Base-by-base conservation (phyloP, 1,140 invertebrate species). In the Drosophila elegans region DNA sequence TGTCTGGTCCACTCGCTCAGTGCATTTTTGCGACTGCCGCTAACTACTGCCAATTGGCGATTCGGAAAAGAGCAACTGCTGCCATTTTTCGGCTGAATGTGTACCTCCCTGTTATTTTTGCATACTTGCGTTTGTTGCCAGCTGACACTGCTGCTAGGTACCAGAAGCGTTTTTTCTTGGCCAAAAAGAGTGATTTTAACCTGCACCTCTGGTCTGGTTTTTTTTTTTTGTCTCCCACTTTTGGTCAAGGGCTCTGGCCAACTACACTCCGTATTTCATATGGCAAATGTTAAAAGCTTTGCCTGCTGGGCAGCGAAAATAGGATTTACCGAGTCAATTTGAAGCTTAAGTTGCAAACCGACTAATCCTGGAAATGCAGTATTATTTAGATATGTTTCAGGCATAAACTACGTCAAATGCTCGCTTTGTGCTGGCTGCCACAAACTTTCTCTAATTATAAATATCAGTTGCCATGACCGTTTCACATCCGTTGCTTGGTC, bases 31-130 rank as follows among this genome's bases (percentile, higher is more conserved):
- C 29, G 38, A 48, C 29, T 74, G 51, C 56, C 45, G 62, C 62
- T 71, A 74, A 64, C 77, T 84, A 61, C 68, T 81, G 78, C 53
- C 74, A 78, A 78, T 85, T 86, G 82, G 64, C 56, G 60, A 66
- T 60, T 48, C 54, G 54, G 36, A 85, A 80, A 74, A 73, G 81
- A 54, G 57, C 82, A 80, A 74, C 66, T 54, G 62, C 71, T 80
- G 67, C 67, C 32, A 13, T 80, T 75, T 80, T 80, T 67, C 38
- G 42, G 45, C 36, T 41, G 56, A 39, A 68, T 61, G 77, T 61
- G 62, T 68, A 61, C 67, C 16, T 52, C 56, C 41, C 21, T 45
- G 44, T 45, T 48, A 63, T 80, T 84, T 75, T 79, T 72, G 46
- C 56, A 59, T 48, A 39, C 66, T 48, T 62, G 69, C 79, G 44